A percentile compares a stretch with the other conserved stretches of the same genome.
Evolutionary conservation across 2,888 invertebrate genomes (phyloP).

Genomic region (Drosophila atripex): DNA sequence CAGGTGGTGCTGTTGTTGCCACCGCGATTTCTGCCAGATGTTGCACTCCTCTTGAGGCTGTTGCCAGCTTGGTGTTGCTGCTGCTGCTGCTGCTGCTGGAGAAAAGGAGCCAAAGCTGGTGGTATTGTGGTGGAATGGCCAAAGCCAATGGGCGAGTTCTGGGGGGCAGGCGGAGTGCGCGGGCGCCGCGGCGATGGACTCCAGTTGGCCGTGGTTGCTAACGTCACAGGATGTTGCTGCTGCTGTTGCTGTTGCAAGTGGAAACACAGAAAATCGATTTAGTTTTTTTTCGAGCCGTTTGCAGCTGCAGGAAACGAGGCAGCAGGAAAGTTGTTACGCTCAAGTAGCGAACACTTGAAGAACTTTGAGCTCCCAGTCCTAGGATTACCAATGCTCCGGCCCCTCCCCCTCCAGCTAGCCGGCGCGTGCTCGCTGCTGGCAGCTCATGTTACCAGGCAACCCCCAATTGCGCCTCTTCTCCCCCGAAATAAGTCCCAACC

Average conservation of each 20-base stretch:
- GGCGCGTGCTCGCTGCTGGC: constrained; percentile 53
- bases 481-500: neutral
- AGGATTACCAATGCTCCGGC: constrained; percentile 3
- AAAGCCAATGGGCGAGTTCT: constrained; percentile 76
- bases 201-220: constrained; percentile 54
- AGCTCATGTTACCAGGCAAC: constrained; percentile 71
- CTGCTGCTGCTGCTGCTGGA: constrained; percentile 45
- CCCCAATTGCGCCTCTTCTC: constrained; percentile 38
- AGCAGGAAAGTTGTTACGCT: constrained; percentile 58
- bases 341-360: constrained; percentile 69
- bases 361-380: constrained; percentile 44
- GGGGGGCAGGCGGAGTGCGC: constrained; percentile 72
- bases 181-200: constrained; percentile 57
- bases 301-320: constrained; percentile 22
- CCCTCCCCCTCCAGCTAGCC: constrained; percentile 34
- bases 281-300: constrained; percentile 58
- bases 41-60: constrained; percentile 45
- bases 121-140: constrained; percentile 52
- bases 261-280: constrained; percentile 65
- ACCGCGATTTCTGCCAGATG: constrained; percentile 43
- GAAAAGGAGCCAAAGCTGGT: constrained; percentile 55
- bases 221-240: constrained; percentile 40
- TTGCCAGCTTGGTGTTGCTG: constrained; percentile 31
- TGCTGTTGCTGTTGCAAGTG: constrained; percentile 46
- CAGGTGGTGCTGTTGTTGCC: constrained; percentile 16